Base-by-base conservation (phyloP, 2,888 invertebrate species). In the Yponomeuta cagnagella region DNA sequence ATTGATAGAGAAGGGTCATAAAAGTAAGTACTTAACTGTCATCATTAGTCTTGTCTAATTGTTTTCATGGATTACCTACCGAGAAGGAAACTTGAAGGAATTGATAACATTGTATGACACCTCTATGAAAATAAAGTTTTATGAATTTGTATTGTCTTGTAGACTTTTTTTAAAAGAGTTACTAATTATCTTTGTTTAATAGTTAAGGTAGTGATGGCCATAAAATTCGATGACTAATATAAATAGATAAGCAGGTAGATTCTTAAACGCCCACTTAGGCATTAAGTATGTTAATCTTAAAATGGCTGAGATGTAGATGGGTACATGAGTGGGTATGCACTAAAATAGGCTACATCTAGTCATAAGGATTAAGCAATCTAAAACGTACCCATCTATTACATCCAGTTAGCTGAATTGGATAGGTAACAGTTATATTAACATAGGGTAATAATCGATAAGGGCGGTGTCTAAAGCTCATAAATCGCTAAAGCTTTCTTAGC, bases 371-470 rank as follows among this genome's bases (percentile, higher is more conserved):
- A 58, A 12, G 15, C 4, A 15, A 58, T 58, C 52, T 15, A 58
- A 58, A 58, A 58, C 52, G 52, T 58, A 58, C 52, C 52, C 52
- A 58, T 58, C 52, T 58, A 58, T 58, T 58, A 58, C 52, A 58
- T 58, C 52, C 52, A 58, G 52, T 58, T 58, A 58, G 52, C 52
- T 58, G 12, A 58, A 58, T 58, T 58, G 52, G 15, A 58, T 58
- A 58, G 52, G 52, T 43, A 15, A 15, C 15, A 58, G 8, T 12
- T 58, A 43, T 15, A 58, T 58, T 58, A 58, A 15, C 52, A 58
- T 58, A 58, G 12, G 52, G 52, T 12, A 58, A 58, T 12, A 58
- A 58, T 58, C 52, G 52, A 33, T 58, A 2, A 58, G 15, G 15
- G 52, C 3, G 12, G 4, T 58, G 15, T 58, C 15, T 58, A 58